Evolutionary conservation across 2,113 vertebrate species (phyloP).

Genomic region (Halichoerus grypus): DNA sequence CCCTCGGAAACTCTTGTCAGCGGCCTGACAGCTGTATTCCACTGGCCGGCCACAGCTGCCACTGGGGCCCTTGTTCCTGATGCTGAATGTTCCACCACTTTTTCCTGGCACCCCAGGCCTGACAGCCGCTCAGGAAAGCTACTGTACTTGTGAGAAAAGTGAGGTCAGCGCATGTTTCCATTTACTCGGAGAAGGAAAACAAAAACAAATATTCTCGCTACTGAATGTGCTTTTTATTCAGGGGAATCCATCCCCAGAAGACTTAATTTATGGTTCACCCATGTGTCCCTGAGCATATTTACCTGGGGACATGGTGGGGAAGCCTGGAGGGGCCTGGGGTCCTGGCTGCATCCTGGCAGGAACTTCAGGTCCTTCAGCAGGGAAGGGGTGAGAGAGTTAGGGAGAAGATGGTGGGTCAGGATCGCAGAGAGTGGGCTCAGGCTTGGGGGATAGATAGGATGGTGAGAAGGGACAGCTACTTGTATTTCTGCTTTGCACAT

Average conservation of each 20-base stretch:
- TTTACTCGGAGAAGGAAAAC: slow-evolving; percentile 89
- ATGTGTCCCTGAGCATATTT: slow-evolving; percentile 83
- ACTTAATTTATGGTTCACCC: slow-evolving; percentile 82
- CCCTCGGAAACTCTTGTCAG: slow-evolving; percentile 71
- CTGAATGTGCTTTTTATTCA: slow-evolving; percentile 91
- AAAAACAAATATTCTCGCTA: slow-evolving; percentile 90
- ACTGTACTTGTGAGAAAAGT: slow-evolving; percentile 91
- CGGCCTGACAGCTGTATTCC: slow-evolving; percentile 84
- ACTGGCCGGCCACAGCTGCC: slow-evolving; percentile 77
- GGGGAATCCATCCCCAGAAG: slow-evolving; percentile 84
- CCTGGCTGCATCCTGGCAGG: background rate
- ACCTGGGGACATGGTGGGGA: slow-evolving; percentile 74
- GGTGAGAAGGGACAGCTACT: background rate
- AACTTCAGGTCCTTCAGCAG: background rate
- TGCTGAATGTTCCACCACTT: slow-evolving; percentile 86
- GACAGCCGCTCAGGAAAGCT: slow-evolving; percentile 89
- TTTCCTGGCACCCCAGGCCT: slow-evolving; percentile 89
- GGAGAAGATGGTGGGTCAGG: background rate
- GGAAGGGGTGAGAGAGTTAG: background rate
- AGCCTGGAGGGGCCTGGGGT: slow-evolving; percentile 70
- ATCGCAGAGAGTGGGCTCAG: background rate
- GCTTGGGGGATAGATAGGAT: background rate
- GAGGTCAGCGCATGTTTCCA: slow-evolving; percentile 91
- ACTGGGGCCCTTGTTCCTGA: slow-evolving; percentile 85
- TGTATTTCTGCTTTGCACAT: background rate